Conservation (phyloP, 2,797 vertebrate species). For the Loris lydekkerianus region DNA sequence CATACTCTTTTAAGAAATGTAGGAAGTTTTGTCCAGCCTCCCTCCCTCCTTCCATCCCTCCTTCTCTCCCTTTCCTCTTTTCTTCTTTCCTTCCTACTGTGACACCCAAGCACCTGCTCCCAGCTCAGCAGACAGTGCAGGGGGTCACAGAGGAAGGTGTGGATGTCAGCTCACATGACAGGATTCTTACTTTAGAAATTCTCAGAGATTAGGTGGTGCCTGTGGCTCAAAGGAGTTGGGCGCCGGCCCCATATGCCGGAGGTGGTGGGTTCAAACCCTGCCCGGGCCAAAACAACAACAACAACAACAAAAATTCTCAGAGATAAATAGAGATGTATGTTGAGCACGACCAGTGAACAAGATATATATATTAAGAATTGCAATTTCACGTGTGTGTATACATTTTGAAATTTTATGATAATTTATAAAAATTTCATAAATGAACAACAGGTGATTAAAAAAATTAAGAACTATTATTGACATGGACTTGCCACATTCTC, state of each 20-base stretch:
- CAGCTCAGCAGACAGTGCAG: too few relatives aligned
- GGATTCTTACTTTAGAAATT: neutral
- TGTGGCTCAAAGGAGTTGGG: too few relatives aligned
- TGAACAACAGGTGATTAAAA: neutral
- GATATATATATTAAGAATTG: neutral
- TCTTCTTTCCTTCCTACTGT: neutral
- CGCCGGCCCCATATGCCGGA: too few relatives aligned
- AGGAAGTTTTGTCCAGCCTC: too few relatives aligned
- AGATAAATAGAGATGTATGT: too few relatives aligned
- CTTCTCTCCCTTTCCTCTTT: too few relatives aligned
- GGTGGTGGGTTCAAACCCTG: too few relatives aligned
- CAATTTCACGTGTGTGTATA: neutral
- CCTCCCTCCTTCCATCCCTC: too few relatives aligned
- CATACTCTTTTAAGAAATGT: neutral
- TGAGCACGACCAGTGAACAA: neutral
- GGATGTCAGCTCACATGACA: neutral
- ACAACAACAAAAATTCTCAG: neutral
- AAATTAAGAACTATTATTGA: neutral
- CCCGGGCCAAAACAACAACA: too few relatives aligned
- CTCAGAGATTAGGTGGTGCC: too few relatives aligned
- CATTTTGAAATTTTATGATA: neutral
- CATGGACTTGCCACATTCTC: fast-evolving
- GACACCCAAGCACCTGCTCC: too few relatives aligned
- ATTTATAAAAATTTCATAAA: neutral
- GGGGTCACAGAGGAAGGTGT: fast-evolving